Percentiles rank a stretch among this genome's conserved stretches.
Evolutionary conservation across 2,113 vertebrate genomes (phyloP).

Genomic region (Gallinago jamesoni): DNA sequence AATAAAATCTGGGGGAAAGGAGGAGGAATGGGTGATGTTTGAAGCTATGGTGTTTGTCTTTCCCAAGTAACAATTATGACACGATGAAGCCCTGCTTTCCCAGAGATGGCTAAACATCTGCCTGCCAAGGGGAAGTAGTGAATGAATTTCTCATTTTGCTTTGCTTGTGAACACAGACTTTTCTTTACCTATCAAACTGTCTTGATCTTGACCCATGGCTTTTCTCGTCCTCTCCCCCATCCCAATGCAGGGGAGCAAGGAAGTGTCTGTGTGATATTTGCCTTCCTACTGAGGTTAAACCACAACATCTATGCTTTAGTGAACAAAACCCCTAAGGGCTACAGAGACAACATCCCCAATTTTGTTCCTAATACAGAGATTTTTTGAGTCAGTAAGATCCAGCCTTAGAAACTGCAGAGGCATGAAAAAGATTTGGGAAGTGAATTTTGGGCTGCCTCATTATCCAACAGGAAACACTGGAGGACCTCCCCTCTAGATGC

Average conservation of each 20-base stretch:
- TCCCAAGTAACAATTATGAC: accelerated
- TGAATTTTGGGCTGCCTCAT: background rate
- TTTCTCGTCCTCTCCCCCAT: background rate
- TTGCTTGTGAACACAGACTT: background rate
- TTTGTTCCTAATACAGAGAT: background rate
- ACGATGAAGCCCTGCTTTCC: background rate
- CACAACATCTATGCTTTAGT: background rate
- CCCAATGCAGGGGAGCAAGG: background rate
- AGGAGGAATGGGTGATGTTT: background rate
- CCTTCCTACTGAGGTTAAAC: background rate
- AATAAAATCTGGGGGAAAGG: background rate
- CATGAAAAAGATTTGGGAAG: background rate
- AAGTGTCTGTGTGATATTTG: background rate
- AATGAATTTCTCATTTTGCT: background rate
- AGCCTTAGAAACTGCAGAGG: background rate
- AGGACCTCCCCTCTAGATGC: background rate
- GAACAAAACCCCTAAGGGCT: background rate
- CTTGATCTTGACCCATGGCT: background rate
- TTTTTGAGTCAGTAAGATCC: background rate
- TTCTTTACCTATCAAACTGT: background rate
- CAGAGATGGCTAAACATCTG: background rate
- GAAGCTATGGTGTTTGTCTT: background rate
- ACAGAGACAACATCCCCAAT: background rate
- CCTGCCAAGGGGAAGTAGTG: background rate
- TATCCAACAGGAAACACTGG: background rate